Base-by-base conservation (phyloP, 1,140 invertebrate species). In the Sycophila sp. region DNA sequence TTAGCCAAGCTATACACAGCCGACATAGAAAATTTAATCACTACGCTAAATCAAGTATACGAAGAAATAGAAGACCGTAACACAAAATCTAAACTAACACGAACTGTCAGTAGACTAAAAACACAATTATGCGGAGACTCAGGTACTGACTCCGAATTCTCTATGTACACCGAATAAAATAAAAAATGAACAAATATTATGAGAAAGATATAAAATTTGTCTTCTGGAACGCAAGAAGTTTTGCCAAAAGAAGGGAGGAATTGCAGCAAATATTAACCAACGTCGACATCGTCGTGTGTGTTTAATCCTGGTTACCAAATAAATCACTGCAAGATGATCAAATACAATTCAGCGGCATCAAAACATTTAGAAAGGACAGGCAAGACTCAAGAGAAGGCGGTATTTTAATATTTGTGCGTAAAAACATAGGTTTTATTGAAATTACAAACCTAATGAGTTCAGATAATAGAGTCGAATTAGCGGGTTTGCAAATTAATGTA, bases 311-410 rank as follows among this genome's bases (percentile, higher is more conserved):
- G 36, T 28, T 24, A 55, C 15, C 3, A 30, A 28, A 28, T 4
- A 19, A 36, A 34, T 42, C 6, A 58, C 4, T n/a, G 8, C 8
- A 8, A 8, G 42, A 45, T 8, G 0, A 17, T 15, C 4, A 17
- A 13, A 49, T 36, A 6, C 4, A 38, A n/a, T 10, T 38, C 11
- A 6, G 30, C 13, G 32, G 53, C 0, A 34, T 34, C 53, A 56
- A 32, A 26, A 32, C 51, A 2, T 28, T 55, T 17, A n/a, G 59
- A 13, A 68, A 56, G 26, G 71, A 69, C 26, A 17, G 58, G 26
- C 3, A 26, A 2, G 5, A 58, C 13, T 47, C 26, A n/a, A 22
- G 32, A 56, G 66, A 42, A 56, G 65, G 65, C 28, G 71, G 71
- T 22, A 68, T 73, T 28, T 2, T 56, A 1, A 32, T 49, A 13